Evolutionary conservation across 1,140 invertebrate species (phyloP), one percentile per base, ranked within the genome.

Genomic region (Saccostrea echinata): DNA sequence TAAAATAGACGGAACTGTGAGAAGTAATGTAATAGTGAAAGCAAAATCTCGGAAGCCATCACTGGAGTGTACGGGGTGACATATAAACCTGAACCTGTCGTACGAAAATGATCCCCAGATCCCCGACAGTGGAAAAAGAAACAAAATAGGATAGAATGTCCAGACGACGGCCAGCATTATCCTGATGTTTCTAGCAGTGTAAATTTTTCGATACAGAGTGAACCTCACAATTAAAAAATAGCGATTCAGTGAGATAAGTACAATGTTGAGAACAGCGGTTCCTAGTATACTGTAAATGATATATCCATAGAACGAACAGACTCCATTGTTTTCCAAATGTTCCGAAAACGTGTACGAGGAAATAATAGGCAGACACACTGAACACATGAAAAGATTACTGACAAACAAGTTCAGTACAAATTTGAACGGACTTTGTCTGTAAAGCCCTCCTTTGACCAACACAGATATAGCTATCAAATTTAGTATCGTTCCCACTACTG

Each of bases 351-450:
- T 88, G 30, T 80, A 84, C 21, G 76, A 64, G 16, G 86, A 85
- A 18, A 92, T 88, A 21, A 88, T 52, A 13, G 90, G 86, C 16
- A 92, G 21, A 11, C 84, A 84, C 11, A 91, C 21, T 12, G 57
- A 27, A 52, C 82, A 88, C 2, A 71, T 86, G 0, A 91, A 30
- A 27, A 89, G 64, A 84, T 90, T 90, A 51, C 85, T 83, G 11
- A 90, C 51, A 13, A 89, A 84, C 21, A 91, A 81, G 83, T 91
- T 89, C n/a, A 91, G 61, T 12, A 92, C 84, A 35, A 90, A 86
- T 52, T 88, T 52, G 43, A 89, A 89, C 1, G 68, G 64, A 11
- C 71, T 86, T 53, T 88, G 89, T 84, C 52, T 85, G 71, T 88
- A 61, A n/a, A 89, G 83, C 55, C 83, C 80, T n/a, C 51, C 84